A percentile compares a stretch with the other conserved stretches of the same genome.
These are phyloP conservation scores for Platanista minor DNA, from an alignment of 2,113 vertebrate genomes.

Conservation along the genomic window DNA sequence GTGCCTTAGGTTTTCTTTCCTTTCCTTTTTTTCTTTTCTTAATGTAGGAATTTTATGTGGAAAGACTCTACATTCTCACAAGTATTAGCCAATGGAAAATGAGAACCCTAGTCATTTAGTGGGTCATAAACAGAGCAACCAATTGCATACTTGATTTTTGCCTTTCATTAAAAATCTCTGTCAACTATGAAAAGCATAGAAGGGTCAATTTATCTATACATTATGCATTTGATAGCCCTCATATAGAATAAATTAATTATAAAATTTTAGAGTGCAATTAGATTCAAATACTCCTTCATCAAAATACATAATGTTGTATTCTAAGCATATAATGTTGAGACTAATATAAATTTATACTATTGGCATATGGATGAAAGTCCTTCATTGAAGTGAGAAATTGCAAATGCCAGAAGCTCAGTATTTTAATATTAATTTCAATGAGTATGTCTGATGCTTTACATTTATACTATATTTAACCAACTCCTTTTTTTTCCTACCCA, in stretches of 20 bases:
- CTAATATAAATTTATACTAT: slow-evolving; percentile 32
- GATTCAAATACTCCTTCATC: slow-evolving; percentile 34
- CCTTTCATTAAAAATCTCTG: slow-evolving; percentile 40
- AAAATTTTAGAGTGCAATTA: slow-evolving; percentile 52
- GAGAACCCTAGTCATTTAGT: background rate
- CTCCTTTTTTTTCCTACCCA: background rate
- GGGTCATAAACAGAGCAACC: background rate
- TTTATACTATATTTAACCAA: background rate
- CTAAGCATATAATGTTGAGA: slow-evolving; percentile 53
- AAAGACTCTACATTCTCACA: background rate
- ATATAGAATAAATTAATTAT: slow-evolving; percentile 61
- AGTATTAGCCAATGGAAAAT: background rate
- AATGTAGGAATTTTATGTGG: background rate
- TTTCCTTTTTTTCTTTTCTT: background rate
- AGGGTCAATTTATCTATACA: slow-evolving; percentile 45
- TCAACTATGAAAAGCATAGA: slow-evolving; percentile 39
- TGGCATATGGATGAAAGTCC: slow-evolving; percentile 39
- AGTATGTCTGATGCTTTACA: background rate
- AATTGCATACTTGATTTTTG: slow-evolving; percentile 17
- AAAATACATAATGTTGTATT: slow-evolving; percentile 36
- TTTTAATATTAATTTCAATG: slow-evolving; percentile 9
- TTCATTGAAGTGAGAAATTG: slow-evolving; percentile 14
- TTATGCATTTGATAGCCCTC: slow-evolving; percentile 31
- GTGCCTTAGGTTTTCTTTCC: background rate
- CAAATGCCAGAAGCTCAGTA: background rate